Conservation (phyloP, 2,888 invertebrate species). For the Tenthredo scrophulariae region DNA sequence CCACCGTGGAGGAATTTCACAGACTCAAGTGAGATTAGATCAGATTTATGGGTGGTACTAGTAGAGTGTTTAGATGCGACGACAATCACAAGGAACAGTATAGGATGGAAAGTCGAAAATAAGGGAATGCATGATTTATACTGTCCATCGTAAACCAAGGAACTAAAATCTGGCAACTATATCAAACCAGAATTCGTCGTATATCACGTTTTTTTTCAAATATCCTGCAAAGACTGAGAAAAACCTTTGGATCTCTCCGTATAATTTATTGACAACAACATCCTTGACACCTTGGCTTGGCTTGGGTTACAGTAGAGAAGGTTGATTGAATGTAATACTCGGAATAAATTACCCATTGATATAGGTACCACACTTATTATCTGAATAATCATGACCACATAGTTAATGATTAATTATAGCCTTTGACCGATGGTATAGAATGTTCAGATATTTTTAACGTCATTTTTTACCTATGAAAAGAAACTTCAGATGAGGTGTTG, state of each 20-base stretch:
- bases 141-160: background rate
- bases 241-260: background rate
- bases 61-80: background rate
- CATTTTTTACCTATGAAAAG: background rate
- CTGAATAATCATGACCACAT: background rate
- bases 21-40: background rate
- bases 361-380: background rate
- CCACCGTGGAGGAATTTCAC: background rate
- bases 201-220: background rate
- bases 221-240: background rate
- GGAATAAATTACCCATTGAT: background rate
- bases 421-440: background rate
- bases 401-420: background rate
- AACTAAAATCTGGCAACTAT: background rate
- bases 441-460: background rate
- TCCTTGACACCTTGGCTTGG: background rate
- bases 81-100: background rate
- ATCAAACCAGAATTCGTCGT: background rate
- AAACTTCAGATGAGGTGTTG: background rate
- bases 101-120: background rate
- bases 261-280: background rate
- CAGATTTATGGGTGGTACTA: background rate
- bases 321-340: background rate
- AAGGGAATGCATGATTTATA: background rate
- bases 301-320: background rate